Evolutionary conservation across 2,113 vertebrate species (phyloP).

Genomic region (Spea multiplicata): DNA sequence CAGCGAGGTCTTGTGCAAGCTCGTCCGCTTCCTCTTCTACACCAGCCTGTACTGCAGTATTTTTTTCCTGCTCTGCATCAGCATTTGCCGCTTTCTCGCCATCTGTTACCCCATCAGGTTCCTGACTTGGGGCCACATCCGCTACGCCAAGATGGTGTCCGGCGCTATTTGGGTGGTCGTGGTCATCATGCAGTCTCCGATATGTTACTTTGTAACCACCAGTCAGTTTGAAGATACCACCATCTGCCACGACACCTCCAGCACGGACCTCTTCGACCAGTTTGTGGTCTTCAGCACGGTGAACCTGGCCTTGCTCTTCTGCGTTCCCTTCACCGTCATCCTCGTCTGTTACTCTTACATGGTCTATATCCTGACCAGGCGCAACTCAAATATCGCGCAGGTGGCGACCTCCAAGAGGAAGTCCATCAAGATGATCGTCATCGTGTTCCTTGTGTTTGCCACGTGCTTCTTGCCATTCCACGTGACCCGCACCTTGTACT

Average conservation of each 20-base stretch:
- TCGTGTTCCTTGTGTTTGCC: conserved; percentile 82
- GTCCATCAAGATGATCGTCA: conserved; percentile 90
- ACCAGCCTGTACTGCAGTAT: conserved; percentile 93
- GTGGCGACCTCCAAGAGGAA: conserved; percentile 79
- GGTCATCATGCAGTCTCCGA: conserved; percentile 75
- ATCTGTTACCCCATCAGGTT: conserved; percentile 84
- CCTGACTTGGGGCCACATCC: conserved; percentile 76
- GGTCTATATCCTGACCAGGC: conserved; percentile 76
- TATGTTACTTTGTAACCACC: conserved; percentile 87
- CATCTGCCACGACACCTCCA: conserved; percentile 89
- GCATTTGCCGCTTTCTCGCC: conserved; percentile 85
- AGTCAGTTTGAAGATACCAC: conserved; percentile 53
- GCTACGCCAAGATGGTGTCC: conserved; percentile 71
- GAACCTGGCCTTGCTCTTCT: conserved; percentile 82
- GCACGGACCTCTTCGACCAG: conserved; percentile 76
- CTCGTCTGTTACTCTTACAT: conserved; percentile 86
- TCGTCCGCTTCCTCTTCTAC: conserved; percentile 95
- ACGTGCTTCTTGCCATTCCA: conserved; percentile 96
- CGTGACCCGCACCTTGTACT: conserved; percentile 88
- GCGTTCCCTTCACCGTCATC: conserved; percentile 80
- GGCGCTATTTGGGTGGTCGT: conserved; percentile 74
- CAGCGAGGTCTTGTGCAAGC: conserved; percentile 80
- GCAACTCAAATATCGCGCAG: conserved; percentile 57
- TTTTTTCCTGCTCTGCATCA: conserved; percentile 93
- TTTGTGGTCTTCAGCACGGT: conserved; percentile 85